Percentiles rank a stretch among this genome's conserved stretches.
Conservation (phyloP, 2,888 invertebrate species). For the Ferrisia virgata region DNA sequence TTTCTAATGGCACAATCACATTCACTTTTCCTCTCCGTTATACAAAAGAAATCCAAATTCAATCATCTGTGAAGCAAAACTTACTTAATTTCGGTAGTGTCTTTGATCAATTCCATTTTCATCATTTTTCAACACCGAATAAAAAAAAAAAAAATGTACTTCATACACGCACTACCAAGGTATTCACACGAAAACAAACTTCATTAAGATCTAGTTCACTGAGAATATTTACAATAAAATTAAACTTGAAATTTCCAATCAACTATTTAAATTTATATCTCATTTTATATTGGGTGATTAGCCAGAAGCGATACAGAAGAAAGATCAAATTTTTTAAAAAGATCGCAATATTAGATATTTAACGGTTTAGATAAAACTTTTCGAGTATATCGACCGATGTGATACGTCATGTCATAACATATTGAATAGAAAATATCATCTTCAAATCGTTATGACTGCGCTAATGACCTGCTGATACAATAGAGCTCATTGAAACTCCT, state of each 20-base stretch:
- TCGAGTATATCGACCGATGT: background rate
- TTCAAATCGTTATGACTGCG: background rate
- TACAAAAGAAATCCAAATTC: too few species aligned
- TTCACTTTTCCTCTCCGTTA: background rate
- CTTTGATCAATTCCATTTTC: background rate
- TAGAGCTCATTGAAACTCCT: background rate
- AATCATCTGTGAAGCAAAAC: background rate
- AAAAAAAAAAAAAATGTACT: background rate
- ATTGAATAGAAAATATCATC: background rate
- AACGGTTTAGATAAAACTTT: background rate
- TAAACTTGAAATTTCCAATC: background rate
- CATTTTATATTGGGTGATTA: background rate
- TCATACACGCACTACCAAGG: background rate
- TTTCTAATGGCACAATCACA: too few species aligned
- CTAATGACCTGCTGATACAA: background rate
- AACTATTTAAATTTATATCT: background rate
- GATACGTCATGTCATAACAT: background rate
- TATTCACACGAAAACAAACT: background rate
- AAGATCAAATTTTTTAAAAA: background rate
- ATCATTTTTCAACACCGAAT: background rate
- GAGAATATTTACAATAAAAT: background rate
- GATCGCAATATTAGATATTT: background rate
- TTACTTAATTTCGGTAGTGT: background rate
- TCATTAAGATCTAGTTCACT: background rate
- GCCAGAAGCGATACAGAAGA: background rate